Evolutionary conservation across 1,140 invertebrate species (phyloP).

Genomic region (Microplitis mediator): DNA sequence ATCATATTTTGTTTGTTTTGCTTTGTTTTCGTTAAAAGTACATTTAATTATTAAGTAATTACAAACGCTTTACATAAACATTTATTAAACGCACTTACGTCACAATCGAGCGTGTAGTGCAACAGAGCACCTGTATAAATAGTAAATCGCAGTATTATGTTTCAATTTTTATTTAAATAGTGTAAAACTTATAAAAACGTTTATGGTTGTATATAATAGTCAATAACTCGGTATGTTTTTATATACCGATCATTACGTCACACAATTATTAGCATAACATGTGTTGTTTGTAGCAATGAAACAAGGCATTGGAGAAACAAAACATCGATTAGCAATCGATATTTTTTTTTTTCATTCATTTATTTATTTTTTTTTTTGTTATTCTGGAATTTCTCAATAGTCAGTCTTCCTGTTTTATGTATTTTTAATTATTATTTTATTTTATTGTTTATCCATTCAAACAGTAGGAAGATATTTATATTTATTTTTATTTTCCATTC

Average conservation of each 20-base stretch:
- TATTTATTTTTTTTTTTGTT: neutral
- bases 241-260: neutral
- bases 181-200: neutral
- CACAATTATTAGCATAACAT: constrained; percentile 17
- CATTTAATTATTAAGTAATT: neutral
- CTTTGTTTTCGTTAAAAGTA: constrained; percentile 2
- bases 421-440: neutral
- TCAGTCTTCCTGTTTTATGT: constrained; percentile 13
- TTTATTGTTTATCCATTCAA: neutral
- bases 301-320: constrained; percentile 37
- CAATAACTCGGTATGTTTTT: neutral
- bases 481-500: neutral
- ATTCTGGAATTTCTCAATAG: neutral
- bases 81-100: constrained; percentile 30
- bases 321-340: constrained; percentile 44
- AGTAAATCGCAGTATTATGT: neutral
- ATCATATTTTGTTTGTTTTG: too few species aligned
- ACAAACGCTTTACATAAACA: neutral
- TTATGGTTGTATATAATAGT: too few species aligned
- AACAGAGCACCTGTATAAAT: constrained; percentile 19
- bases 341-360: neutral
- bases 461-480: neutral
- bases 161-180: neutral
- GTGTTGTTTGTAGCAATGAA: too few species aligned
- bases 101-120: constrained; percentile 18